Evolutionary conservation across 2,797 vertebrate species (phyloP), one percentile per base, ranked within the genome.

Genomic region (Muscicapa striata): DNA sequence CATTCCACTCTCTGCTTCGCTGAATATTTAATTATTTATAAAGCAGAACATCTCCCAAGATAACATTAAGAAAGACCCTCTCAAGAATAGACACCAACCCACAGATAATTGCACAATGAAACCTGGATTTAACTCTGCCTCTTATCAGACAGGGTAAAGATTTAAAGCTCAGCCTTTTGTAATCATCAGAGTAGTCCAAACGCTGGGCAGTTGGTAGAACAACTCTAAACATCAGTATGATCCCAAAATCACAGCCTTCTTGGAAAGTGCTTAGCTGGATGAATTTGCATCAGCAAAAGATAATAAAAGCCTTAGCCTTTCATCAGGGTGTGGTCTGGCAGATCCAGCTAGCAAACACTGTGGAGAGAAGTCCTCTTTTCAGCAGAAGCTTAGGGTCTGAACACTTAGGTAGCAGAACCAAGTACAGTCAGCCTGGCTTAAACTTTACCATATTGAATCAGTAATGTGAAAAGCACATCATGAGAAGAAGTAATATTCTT

Each of bases 21-120:
- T 84, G 30, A 58, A 36, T 82, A 82, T 89, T 84, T 89, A 93
- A 68, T 84, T 87, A 91, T 89, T 92, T 93, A 58, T 92, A 76
- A 78, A 75, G 20, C 18, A 84, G 55, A 89, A 46, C 20, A 61
- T 38, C 23, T 66, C 38, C 36, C 76, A 76, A 82, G 3, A 58
- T 26, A 89, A 58, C 29, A 58, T 69, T 79, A 57, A 62, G 26
- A 72, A 68, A 84, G 27, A 77, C 3, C 3, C 2, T 51, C n/a
- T 74, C 15, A 62, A 70, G 49, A 73, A 82, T 2, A 92, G 34
- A 51, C 7, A 87, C 29, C 20, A 63, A 63, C 5, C 10, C 57
- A 32, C 26, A 40, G 16, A 64, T 66, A 41, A 76, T 26, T 4
- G 2, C 10, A 38, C 27, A 9, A 38, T 16, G 29, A 74, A 62